Base-by-base conservation (phyloP, 2,797 vertebrate genomes). In the Arnoldichthys spilopterus region DNA sequence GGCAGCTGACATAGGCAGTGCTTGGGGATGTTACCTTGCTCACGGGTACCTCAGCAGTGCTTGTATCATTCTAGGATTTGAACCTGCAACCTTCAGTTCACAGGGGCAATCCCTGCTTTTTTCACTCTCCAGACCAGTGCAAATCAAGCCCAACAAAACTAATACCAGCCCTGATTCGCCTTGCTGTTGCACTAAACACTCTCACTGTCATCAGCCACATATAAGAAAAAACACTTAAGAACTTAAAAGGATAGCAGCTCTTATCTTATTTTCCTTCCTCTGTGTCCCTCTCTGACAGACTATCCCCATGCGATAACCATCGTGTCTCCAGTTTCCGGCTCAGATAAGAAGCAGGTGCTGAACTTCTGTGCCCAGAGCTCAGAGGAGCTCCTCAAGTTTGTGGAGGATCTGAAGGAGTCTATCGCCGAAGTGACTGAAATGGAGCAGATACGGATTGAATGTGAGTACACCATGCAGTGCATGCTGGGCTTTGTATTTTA, bases 401-500 rank as follows among this genome's bases (percentile, higher is more conserved):
- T 98, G 76, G 98, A 99, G 86, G 98, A 99, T 86, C 92, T 99
- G 88, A 98, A 99, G 88, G 98, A 99, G 83, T 98, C 97, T 32
- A 99, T 99, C 47, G 95, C 97, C 0, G 98, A 99, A 91, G 98
- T 99, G 88, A 95, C 95, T 0, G 98, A 99, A 91, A 97, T 99
- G 96, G 98, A 99, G 86, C 97, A 99, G 92, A 97, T 99, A 87
- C 95, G 97, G 73, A 98, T 98, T 49, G 97, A 99, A 90, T 99
- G 98, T 99, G 91, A 97, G 97, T 84, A 45, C 20, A 61, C 6
- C 28, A 32, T 18, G 24, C n/a, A 56, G 6, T 9, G 6, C 8
- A 24, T 8, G 9, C 11, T 26, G 51, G 11, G 40, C 11, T 11
- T 43, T 1, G 9, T 26, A 13, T 24, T 12, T 56, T 12, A 12